Evolutionary conservation across 2,797 vertebrate species (phyloP).

Genomic region (Leptodactylus fallax): DNA sequence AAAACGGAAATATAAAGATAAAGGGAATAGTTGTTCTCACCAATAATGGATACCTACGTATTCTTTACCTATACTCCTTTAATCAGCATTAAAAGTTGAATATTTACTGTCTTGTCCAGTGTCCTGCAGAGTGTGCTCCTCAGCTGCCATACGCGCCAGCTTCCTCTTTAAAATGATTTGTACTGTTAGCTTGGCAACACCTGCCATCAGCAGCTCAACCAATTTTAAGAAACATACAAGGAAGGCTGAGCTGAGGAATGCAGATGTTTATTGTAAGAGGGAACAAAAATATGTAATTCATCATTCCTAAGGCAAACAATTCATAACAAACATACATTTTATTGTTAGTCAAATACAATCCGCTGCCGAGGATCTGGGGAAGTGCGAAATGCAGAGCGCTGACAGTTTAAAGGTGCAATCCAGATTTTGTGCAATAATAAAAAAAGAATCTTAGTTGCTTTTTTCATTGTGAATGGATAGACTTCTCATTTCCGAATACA

Average conservation of each 20-base stretch:
- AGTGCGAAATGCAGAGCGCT: conserved; percentile 73
- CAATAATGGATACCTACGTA: conserved; percentile 99
- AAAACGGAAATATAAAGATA: conserved; percentile 90
- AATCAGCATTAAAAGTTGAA: conserved; percentile 98
- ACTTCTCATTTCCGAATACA: not conserved
- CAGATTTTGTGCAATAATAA: conserved; percentile 65
- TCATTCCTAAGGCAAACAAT: conserved; percentile 91
- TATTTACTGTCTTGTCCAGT: conserved; percentile 99
- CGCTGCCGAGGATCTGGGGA: conserved; percentile 82
- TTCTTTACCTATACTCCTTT: conserved; percentile 99
- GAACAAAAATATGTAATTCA: conserved; percentile 88
- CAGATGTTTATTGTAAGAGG: conserved; percentile 88
- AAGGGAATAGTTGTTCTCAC: conserved; percentile 98
- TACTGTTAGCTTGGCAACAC: conserved; percentile 89
- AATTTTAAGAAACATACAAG: conserved; percentile 88
- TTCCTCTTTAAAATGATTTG: conserved; percentile 96
- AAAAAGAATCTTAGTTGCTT: conserved; percentile 53
- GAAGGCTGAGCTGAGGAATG: conserved; percentile 88
- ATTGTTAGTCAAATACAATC: conserved; percentile 87
- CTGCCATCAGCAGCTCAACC: conserved; percentile 90
- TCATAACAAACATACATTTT: conserved; percentile 89
- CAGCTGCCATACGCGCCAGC: conserved; percentile 90
- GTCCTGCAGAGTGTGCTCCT: conserved; percentile 97
- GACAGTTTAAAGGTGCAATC: conserved; percentile 76
- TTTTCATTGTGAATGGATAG: not conserved